These are phyloP conservation scores for Cremastobaeus sp. DNA, from an alignment of 2,888 invertebrate genomes.

Conservation along the genomic window DNA sequence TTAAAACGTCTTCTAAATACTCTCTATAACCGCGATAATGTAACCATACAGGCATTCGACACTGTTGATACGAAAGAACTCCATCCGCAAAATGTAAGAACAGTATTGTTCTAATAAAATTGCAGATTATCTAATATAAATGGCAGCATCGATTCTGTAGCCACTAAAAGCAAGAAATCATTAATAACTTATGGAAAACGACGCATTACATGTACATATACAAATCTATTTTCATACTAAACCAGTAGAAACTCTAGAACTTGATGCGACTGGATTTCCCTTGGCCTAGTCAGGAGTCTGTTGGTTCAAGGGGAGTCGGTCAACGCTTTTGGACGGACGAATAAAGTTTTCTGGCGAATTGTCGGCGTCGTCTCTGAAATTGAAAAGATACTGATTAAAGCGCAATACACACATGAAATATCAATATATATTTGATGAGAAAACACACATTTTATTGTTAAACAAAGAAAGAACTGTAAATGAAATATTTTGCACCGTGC, in stretches of 20 bases:
- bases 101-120: not conserved
- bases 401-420: constrained; percentile 40
- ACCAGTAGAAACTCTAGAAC: not conserved
- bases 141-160: constrained; percentile 26
- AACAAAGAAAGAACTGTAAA: constrained; percentile 33
- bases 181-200: constrained; percentile 4
- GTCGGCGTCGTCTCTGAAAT: constrained; percentile 5
- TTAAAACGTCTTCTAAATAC: too few relatives aligned
- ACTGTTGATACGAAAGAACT: constrained; percentile 8
- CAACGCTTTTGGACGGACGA: not conserved
- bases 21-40: too few relatives aligned
- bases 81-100: constrained; percentile 20
- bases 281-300: not conserved
- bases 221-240: constrained; percentile 27
- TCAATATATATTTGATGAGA: constrained; percentile 32
- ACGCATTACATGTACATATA: constrained; percentile 2
- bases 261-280: not conserved
- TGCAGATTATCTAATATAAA: constrained; percentile 26
- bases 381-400: constrained; percentile 16
- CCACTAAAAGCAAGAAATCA: not conserved
- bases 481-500: constrained; percentile 49
- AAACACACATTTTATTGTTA: constrained; percentile 53
- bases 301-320: not conserved
- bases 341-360: constrained; percentile 12
- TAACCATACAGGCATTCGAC: too few relatives aligned